Evolutionary conservation across 92 coral and sea anemone species (phyloP), one percentile per base, ranked within the genome.

Genomic region (Chrysogorgia sp.): DNA sequence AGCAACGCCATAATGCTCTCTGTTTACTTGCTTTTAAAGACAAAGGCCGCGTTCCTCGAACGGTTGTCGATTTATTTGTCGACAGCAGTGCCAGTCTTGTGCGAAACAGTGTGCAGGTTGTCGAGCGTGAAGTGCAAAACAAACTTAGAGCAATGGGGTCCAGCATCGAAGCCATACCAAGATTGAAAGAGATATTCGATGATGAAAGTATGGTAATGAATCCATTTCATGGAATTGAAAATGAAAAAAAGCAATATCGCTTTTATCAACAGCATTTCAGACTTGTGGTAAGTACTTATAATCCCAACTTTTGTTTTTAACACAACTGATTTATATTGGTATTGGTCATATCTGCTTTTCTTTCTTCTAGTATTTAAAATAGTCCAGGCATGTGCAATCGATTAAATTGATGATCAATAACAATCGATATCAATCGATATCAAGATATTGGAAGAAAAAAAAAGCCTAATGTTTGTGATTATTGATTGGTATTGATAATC

Each of bases 231-330:
- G 84, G 84, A 17, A 84, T 84, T 59, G 83, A 84, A n/a, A 79
- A 63, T 33, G 81, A 79, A 63, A 22, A 77, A 35, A 45, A 79
- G 74, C 88, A 78, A 40, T 79, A 84, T 74, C 48, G 66, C 20
- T 86, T 77, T 49, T 82, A 81, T 81, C 57, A 60, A 47, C 75
- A 86, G 45, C 59, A 86, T 40, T 86, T 86, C 26, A 58, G 74
- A 47, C 82, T 86, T 53, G 87, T 86, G 52, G 90, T 85, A 58
- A 85, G 86, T 85, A 63, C n/a, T n/a, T n/a, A n/a, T n/a, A n/a
- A n/a, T n/a, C n/a, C n/a, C n/a, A n/a, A n/a, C n/a, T n/a, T n/a
- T n/a, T n/a, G n/a, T n/a, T n/a, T n/a, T n/a, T n/a, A n/a, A n/a
- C n/a, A n/a, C n/a, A n/a, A n/a, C n/a, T n/a, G n/a, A n/a, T n/a